Conservation (phyloP, 2,113 vertebrate species). For the Tetrao urogallus region DNA sequence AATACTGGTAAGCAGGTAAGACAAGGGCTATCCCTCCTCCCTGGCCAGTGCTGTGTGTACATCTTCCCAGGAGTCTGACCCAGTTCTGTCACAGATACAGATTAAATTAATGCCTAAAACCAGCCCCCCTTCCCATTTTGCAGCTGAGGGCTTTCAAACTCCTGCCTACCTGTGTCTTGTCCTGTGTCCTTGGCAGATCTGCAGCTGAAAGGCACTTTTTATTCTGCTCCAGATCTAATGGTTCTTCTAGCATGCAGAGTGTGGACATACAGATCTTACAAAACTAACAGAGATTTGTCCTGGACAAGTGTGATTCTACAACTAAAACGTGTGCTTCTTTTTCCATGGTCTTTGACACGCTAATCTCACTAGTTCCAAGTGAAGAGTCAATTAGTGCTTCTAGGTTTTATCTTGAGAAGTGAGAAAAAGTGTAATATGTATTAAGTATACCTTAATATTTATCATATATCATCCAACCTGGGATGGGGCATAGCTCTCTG, state of each 20-base stretch:
- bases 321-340: not conserved
- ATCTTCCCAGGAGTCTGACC: not conserved
- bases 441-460: not conserved
- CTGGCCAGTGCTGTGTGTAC: not conserved
- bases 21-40: not conserved
- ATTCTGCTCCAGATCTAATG: not conserved
- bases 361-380: not conserved
- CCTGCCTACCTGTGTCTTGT: not conserved
- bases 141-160: slow-evolving; percentile 1
- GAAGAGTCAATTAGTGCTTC: not conserved
- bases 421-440: not conserved
- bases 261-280: not conserved
- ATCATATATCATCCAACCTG: no score
- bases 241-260: not conserved
- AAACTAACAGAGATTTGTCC: not conserved
- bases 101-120: not conserved
- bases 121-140: not conserved
- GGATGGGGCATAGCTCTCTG: no score
- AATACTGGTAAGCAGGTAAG: not conserved
- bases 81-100: not conserved
- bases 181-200: not conserved
- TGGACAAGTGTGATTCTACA: not conserved
- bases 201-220: not conserved
- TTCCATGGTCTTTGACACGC: not conserved
- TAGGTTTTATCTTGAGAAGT: not conserved